Evolutionary conservation across 2,888 invertebrate species (phyloP), one percentile per base, ranked within the genome.

Genomic region (Lycia hirtaria): DNA sequence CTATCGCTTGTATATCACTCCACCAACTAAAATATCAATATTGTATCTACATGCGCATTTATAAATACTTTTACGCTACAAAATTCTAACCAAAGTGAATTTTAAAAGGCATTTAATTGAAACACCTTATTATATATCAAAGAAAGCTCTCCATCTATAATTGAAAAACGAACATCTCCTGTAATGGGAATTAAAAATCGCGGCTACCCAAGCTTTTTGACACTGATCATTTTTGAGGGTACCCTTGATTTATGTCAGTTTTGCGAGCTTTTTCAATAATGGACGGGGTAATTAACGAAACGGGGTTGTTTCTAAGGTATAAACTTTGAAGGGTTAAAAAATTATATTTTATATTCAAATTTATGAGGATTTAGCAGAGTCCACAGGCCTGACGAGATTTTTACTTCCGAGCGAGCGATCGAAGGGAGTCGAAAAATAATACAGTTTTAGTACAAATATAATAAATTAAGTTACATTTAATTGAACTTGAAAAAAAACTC

Each of bases 131-230:
- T 1, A 15, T 12, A 14, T 3, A 4, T 9, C 1, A 22, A 6
- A 12, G 7, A 0, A 12, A 41, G 4, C 57, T 58, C 57, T 48
- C 24, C 10, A 2, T 3, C 43, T 43, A 58, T 19, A 47, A 51
- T 33, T 40, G 30, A 54, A 56, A 54, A 56, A 56, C 65, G 44
- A 48, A 67, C 50, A 48, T 53, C 55, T 56, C 53, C 68, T 67
- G 73, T 80, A 84, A 87, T 81, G 83, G 83, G 78, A 82, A 88
- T 88, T 87, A 87, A 79, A 83, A 85, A 83, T 78, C 75, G 70
- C 76, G 62, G 49, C 48, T 61, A 62, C 67, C 47, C 22, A 58
- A 70, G 69, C 73, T 75, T 76, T 56, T 75, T 82, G 84, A 85
- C 83, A 80, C 75, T 77, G 71, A 78, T 76, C 70, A 71, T 69